Percentiles rank a stretch among this genome's conserved stretches.
Evolutionary conservation across 2,888 invertebrate species (phyloP).

Genomic region (Drosophila nr. perissopoda): DNA sequence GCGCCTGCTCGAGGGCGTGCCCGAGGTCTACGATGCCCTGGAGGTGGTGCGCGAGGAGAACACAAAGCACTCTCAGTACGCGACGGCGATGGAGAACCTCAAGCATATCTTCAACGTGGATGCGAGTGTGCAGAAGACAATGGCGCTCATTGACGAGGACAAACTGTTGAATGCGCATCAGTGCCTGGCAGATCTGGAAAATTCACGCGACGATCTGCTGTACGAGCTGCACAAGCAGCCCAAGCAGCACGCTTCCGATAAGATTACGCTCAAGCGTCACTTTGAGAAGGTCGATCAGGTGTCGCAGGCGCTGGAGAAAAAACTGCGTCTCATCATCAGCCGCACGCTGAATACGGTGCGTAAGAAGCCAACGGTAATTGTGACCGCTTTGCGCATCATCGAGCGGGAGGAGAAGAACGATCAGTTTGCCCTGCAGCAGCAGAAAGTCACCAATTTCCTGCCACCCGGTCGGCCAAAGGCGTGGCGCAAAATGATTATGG

Average conservation of each 20-base stretch:
- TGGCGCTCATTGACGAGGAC: slow-evolving; percentile 96
- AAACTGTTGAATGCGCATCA: slow-evolving; percentile 97
- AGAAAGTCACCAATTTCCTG: slow-evolving; percentile 91
- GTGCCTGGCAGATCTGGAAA: slow-evolving; percentile 97
- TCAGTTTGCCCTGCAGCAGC: slow-evolving; percentile 90
- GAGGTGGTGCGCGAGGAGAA: slow-evolving; percentile 96
- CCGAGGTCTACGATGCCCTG: slow-evolving; percentile 92
- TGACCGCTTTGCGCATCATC: slow-evolving; percentile 97
- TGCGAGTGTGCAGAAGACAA: slow-evolving; percentile 97
- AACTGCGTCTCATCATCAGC: slow-evolving; percentile 94
- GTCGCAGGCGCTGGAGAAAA: slow-evolving; percentile 95
- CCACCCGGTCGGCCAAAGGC: slow-evolving; percentile 97
- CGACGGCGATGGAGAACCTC: slow-evolving; percentile 98
- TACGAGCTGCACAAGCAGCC: slow-evolving; percentile 97
- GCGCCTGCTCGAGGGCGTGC: slow-evolving; percentile 90
- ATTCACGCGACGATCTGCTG: slow-evolving; percentile 97
- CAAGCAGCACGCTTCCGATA: slow-evolving; percentile 93
- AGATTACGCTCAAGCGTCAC: slow-evolving; percentile 96
- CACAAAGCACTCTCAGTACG: slow-evolving; percentile 97
- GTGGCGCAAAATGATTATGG: slow-evolving; percentile 95
- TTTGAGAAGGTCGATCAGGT: slow-evolving; percentile 97
- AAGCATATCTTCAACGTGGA: slow-evolving; percentile 99
- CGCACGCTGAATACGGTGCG: slow-evolving; percentile 97
- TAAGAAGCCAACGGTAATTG: slow-evolving; percentile 97
- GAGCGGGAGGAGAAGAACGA: slow-evolving; percentile 99